Conservation (phyloP, 1,140 invertebrate genomes). For the Rhopalosiphum maidis region DNA sequence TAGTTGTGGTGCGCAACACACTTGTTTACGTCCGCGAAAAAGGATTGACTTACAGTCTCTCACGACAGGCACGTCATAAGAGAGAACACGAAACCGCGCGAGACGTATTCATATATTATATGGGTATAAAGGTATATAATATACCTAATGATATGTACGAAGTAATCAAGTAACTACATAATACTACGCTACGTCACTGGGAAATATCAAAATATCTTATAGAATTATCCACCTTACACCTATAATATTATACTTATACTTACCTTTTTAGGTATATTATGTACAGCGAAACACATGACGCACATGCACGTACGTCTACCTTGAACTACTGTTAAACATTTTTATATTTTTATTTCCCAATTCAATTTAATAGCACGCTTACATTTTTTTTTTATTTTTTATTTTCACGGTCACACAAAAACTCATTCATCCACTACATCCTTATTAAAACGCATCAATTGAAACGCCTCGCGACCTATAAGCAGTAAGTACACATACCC, state of each 20-base stretch:
- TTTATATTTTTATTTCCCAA: not conserved
- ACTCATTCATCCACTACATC: conserved; percentile 41
- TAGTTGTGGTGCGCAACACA: not conserved
- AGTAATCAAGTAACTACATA: not conserved
- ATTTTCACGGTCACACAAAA: conserved; percentile 47
- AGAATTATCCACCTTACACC: not conserved
- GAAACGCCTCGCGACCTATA: conserved; percentile 28
- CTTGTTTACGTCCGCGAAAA: not conserved
- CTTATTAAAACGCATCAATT: conserved; percentile 54
- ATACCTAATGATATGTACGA: not conserved
- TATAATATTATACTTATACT: not conserved
- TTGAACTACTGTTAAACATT: conserved; percentile 45
- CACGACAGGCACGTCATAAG: not conserved
- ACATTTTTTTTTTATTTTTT: not conserved
- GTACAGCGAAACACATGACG: not conserved
- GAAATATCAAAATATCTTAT: conserved; percentile 1
- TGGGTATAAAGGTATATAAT: not conserved
- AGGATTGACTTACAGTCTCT: conserved; percentile 9
- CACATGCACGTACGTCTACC: not conserved
- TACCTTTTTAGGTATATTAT: not conserved
- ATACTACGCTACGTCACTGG: not conserved
- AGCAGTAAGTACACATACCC: not conserved
- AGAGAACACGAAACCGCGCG: not conserved
- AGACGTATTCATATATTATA: not conserved
- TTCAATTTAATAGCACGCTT: conserved; percentile 29